Base-by-base conservation (phyloP, 2,888 invertebrate genomes). In the Ypsolopha scabrella region DNA sequence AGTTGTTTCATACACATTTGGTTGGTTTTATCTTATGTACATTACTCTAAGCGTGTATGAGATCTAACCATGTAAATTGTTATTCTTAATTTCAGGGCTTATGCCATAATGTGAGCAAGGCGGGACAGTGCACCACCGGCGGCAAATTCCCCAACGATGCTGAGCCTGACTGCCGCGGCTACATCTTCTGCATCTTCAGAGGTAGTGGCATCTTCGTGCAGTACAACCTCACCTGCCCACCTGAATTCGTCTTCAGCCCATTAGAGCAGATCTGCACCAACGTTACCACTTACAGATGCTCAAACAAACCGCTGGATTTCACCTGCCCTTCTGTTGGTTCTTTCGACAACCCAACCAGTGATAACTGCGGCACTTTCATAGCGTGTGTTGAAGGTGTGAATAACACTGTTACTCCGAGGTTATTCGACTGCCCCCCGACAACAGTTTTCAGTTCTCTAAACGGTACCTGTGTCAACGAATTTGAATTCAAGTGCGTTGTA, bases 101-200 rank as follows among this genome's bases (percentile, higher is more conserved):
- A 61, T 67, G 63, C 54, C 60, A 67, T 48, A 58, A 61, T 38
- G 63, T 61, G 7, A 71, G 65, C 55, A 51, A 62, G 52, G 70
- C 68, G 1, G 57, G 60, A 1, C 52, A 68, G 52, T 85, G 85
- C 53, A 67, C 61, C 0, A 55, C 65, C 0, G 67, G 69, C 11
- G 85, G 83, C 51, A 72, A 75, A 54, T 85, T 73, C 53, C 75
- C 80, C 1, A 75, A 80, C 55, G 67, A 77, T 48, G 63, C 68
- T 14, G 60, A 61, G 2, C 59, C 64, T 6, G 70, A 75, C 48
- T 86, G 86, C 53, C 63, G 72, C 4, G 81, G 81, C 0, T 83
- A 72, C 57, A 72, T 75, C n/a, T 75, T 81, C 61, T 86, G 86
- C 52, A 59, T 83, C 0, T 59, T 61, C 7, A 65, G 65, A 0